Evolutionary conservation across 2,113 vertebrate species (phyloP).

Genomic region (Micromys minutus): DNA sequence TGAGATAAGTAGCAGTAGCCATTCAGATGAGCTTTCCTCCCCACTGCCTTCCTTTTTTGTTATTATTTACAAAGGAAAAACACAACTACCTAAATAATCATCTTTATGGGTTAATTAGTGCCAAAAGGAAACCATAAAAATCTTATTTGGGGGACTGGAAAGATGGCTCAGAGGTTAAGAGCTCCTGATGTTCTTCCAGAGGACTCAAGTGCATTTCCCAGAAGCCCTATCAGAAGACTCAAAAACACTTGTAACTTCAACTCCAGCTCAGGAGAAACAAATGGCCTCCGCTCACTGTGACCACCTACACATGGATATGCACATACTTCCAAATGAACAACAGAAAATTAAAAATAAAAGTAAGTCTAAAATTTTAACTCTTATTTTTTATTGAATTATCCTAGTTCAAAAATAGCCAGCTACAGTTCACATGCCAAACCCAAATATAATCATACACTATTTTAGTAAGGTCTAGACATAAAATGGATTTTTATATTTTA

Average conservation of each 20-base stretch:
- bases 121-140: conserved; percentile 6
- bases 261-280: background rate
- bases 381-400: conserved; percentile 24
- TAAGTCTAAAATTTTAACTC: background rate
- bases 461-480: conserved; percentile 19
- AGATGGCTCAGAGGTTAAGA: background rate
- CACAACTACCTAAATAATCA: background rate
- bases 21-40: background rate
- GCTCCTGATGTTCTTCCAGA: background rate
- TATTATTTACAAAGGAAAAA: conserved; percentile 37
- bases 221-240: background rate
- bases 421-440: background rate
- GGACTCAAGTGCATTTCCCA: background rate
- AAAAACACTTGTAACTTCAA: background rate
- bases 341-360: background rate
- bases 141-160: background rate
- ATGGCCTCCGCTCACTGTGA: background rate
- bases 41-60: background rate
- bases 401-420: background rate
- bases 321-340: background rate
- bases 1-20: conserved; percentile 17
- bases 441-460: background rate
- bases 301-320: background rate
- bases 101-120: conserved; percentile 17
- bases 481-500: conserved; percentile 7